These are phyloP conservation scores for Empidonax alnorum DNA, from an alignment of 2,113 vertebrate genomes.

Conservation along the genomic window DNA sequence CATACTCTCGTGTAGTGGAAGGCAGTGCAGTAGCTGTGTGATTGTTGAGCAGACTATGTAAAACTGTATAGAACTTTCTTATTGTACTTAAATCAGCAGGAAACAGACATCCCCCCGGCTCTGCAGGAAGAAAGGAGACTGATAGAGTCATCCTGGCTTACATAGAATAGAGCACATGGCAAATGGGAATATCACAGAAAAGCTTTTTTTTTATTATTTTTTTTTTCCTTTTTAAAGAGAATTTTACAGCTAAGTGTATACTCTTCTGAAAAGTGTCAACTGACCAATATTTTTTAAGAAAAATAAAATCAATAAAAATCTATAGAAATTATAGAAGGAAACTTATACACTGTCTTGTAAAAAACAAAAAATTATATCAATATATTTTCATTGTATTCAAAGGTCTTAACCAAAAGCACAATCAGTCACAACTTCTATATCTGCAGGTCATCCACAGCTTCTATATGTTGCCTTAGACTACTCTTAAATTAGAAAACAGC, in stretches of 20 bases:
- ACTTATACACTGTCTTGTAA: neutral
- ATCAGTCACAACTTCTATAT: neutral
- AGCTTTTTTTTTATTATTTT: neutral
- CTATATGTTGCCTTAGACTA: neutral
- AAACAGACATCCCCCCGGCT: neutral
- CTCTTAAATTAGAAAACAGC: neutral
- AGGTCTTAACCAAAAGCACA: neutral
- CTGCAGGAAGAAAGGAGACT: neutral
- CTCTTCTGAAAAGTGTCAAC: neutral
- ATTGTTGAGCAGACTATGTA: neutral
- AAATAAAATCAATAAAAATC: neutral
- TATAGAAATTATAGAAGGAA: neutral
- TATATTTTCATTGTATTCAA: neutral
- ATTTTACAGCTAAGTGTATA: neutral
- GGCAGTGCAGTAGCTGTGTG: rapidly evolving
- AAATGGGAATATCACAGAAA: neutral
- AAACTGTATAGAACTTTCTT: neutral
- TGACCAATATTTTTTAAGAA: neutral
- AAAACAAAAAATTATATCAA: neutral
- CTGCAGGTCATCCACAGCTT: neutral
- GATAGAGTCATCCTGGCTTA: neutral
- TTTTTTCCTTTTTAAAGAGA: neutral
- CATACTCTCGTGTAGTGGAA: neutral
- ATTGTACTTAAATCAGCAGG: neutral
- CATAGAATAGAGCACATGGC: rapidly evolving